Percentiles rank a stretch among this genome's conserved stretches.
These are phyloP conservation scores for Agelaius phoeniceus DNA, from an alignment of 2,113 vertebrate genomes.

Conservation along the genomic window DNA sequence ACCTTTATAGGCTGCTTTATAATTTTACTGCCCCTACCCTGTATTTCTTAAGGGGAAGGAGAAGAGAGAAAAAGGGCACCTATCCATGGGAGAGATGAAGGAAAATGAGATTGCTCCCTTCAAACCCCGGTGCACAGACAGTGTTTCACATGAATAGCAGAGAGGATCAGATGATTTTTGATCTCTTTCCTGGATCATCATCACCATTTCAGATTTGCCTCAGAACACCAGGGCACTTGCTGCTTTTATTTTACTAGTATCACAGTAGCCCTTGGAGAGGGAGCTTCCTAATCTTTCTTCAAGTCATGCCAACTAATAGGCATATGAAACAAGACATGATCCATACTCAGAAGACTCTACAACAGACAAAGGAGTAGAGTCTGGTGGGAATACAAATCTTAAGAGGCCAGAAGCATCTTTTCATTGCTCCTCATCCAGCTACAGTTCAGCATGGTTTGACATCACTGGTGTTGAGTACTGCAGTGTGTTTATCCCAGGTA, in stretches of 20 bases:
- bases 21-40: not conserved
- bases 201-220: not conserved
- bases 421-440: not conserved
- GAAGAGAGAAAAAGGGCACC: not conserved
- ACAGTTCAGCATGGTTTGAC: not conserved
- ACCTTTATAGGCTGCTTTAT: not conserved
- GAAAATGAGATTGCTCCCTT: not conserved
- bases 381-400: not conserved
- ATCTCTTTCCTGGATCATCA: not conserved
- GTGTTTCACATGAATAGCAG: not conserved
- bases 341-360: not conserved
- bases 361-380: not conserved
- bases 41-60: not conserved
- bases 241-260: not conserved
- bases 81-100: not conserved
- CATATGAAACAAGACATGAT: not conserved
- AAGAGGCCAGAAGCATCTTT: not conserved
- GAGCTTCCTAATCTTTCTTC: not conserved
- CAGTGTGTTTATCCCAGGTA: not conserved
- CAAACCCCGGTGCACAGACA: not conserved
- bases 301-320: not conserved
- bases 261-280: not conserved
- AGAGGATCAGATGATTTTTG: not conserved
- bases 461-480: not conserved
- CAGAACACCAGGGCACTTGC: not conserved